Evolutionary conservation across 1,140 invertebrate species (phyloP), one percentile per base, ranked within the genome.

Genomic region (Leptestheria dahalacensis): DNA sequence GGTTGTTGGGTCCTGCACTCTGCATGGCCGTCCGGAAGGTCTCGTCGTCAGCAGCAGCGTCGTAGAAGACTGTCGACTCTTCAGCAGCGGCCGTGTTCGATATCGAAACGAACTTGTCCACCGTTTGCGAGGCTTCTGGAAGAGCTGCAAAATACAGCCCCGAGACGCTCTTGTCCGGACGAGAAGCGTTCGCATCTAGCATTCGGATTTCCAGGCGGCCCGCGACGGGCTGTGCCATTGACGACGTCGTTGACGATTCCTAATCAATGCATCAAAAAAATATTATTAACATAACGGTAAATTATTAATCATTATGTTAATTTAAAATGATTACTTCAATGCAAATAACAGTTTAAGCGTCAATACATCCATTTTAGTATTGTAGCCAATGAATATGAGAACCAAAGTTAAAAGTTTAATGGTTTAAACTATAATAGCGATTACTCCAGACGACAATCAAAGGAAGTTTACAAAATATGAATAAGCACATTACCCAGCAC

Each of bases 131-230:
- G 6, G 53, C 26, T 33, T 29, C 26, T 2, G 26, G 33, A 48
- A 57, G 41, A 23, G 41, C 21, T 23, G 56, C 23, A 11, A 23
- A 46, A 2, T 47, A 57, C 15, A 57, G 3, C 11, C 24, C 55
- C 26, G 23, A 26, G 56, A 20, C 41, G 47, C 15, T 20, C 47
- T 29, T 6, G 56, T 24, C 12, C 28, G 41, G n/a, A 18, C 24
- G 21, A 57, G 59, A 11, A 10, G 28, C 28, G 20, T 25, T 33
- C 33, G 23, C 24, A 26, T 62, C 61, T 41, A 88, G 78, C 25
- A 90, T 84, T 52, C 86, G 77, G 61, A 89, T 89, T 75, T 90
- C 85, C 28, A 89, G 74, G 59, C 85, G 78, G 48, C 85, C 85
- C 57, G 82, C 84, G n/a, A 86, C 78, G 2, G 82, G 68, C 26